Conservation (phyloP, 1,140 invertebrate genomes). For the Drosophila repletoides region DNA sequence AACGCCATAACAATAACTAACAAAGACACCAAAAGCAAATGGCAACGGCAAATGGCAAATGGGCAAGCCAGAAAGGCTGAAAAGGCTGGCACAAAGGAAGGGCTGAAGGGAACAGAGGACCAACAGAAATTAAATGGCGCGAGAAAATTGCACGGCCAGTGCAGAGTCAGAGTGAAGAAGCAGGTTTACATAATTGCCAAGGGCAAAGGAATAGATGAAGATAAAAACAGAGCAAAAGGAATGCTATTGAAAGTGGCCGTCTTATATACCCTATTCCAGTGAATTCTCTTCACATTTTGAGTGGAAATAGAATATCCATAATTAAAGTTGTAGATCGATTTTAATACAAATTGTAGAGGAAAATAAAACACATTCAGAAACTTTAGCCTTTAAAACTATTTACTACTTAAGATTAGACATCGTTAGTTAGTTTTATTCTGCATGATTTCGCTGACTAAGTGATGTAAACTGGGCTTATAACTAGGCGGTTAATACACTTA, state of each 20-base stretch:
- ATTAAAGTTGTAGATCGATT: too few species aligned
- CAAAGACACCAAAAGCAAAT: slow-evolving; percentile 80
- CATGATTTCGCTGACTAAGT: slow-evolving; percentile 33
- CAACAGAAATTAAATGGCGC: slow-evolving; percentile 76
- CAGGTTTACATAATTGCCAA: slow-evolving; percentile 75
- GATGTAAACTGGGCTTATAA: slow-evolving; percentile 38
- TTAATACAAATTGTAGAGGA: too few species aligned
- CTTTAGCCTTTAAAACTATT: slow-evolving; percentile 41
- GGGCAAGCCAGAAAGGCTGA: slow-evolving; percentile 4
- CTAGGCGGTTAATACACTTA: slow-evolving; percentile 28
- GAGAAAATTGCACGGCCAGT: slow-evolving; percentile 78
- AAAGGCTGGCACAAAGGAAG: slow-evolving; percentile 7
- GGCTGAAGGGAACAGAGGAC: slow-evolving; percentile 4
- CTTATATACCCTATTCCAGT: too few species aligned
- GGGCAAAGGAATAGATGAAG: slow-evolving; percentile 22
- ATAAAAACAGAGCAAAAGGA: slow-evolving; percentile 4
- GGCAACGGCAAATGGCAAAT: slow-evolving; percentile 63
- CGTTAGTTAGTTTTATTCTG: slow-evolving; percentile 11
- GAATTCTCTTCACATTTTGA: too few species aligned
- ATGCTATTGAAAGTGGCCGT: not conserved
- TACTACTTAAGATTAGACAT: slow-evolving; percentile 58
- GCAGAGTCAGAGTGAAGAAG: slow-evolving; percentile 57
- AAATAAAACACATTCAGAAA: not conserved
- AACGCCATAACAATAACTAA: slow-evolving; percentile 79
- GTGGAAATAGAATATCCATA: too few species aligned